Conservation (phyloP, 2,113 vertebrate species). For the Ramphastos sulfuratus region DNA sequence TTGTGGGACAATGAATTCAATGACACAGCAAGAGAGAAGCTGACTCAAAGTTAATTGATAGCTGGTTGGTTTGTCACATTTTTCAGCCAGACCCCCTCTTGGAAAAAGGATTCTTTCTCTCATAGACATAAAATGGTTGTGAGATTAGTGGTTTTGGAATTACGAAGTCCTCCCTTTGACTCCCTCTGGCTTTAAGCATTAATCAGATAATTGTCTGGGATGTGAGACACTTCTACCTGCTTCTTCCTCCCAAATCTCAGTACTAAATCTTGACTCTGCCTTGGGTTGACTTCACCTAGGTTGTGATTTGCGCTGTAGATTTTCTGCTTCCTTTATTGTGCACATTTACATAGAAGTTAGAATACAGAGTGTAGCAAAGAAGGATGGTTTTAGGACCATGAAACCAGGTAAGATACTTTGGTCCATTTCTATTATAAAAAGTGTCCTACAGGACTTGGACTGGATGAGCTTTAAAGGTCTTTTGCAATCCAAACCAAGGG, state of each 20-base stretch:
- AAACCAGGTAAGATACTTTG: not conserved
- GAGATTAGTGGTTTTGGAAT: constrained; percentile 25
- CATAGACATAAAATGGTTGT: not conserved
- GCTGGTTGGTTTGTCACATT: not conserved
- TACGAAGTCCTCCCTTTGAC: constrained; percentile 22
- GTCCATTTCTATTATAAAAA: not conserved
- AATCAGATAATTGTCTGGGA: constrained; percentile 25
- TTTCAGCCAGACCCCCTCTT: not conserved
- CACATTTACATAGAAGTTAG: not conserved
- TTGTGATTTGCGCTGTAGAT: not conserved
- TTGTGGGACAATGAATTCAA: not conserved
- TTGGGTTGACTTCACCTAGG: not conserved
- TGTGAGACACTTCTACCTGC: not conserved
- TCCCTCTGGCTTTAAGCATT: not conserved
- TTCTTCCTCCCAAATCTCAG: not conserved
- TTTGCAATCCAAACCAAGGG: too few relatives aligned
- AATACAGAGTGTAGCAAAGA: not conserved
- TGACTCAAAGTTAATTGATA: constrained; percentile 16
- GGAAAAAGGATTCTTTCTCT: not conserved
- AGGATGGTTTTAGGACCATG: not conserved
- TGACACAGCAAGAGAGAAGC: not conserved
- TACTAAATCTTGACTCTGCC: not conserved
- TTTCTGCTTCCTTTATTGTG: not conserved
- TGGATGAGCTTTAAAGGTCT: too few relatives aligned
- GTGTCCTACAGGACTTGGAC: not conserved